These are phyloP conservation scores for Lepilemur ruficaudatus DNA, from an alignment of 2,797 vertebrate genomes.

Conservation along the genomic window DNA sequence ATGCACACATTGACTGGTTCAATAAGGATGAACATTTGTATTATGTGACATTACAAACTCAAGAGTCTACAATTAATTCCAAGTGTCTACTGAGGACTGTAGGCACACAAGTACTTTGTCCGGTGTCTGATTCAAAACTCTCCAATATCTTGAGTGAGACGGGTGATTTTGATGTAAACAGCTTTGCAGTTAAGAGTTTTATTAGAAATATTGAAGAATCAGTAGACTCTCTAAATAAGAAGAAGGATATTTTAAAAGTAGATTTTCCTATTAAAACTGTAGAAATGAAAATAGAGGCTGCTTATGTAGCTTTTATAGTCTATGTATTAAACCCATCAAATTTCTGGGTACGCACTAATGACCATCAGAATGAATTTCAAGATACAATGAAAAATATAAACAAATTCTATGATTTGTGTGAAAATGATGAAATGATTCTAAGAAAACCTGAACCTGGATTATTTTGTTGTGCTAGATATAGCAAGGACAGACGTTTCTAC, in stretches of 20 bases:
- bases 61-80: constrained; percentile 40
- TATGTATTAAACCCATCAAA: constrained; percentile 89
- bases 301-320: constrained; percentile 87
- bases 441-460: constrained; percentile 87
- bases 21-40: constrained; percentile 83
- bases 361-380: constrained; percentile 88
- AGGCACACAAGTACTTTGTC: background rate
- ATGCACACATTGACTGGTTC: constrained; percentile 84
- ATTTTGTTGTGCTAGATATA: constrained; percentile 92
- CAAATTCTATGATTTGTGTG: constrained; percentile 82
- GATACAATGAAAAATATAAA: constrained; percentile 87
- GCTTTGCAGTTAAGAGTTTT: background rate
- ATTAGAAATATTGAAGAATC: constrained; percentile 60
- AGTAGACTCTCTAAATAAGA: constrained; percentile 50
- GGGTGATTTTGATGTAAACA: background rate
- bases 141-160: background rate
- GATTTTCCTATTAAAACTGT: constrained; percentile 75
- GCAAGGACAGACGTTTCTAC: constrained; percentile 91
- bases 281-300: constrained; percentile 82
- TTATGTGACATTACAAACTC: constrained; percentile 84
- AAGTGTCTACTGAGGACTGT: constrained; percentile 32
- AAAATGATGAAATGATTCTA: constrained; percentile 87
- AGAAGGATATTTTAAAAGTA: constrained; percentile 61
- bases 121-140: background rate
- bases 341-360: constrained; percentile 91